phyloP scores from a whole-genome alignment of 2,113 vertebrate genomes.

The Nasalis larvatus region DNA sequence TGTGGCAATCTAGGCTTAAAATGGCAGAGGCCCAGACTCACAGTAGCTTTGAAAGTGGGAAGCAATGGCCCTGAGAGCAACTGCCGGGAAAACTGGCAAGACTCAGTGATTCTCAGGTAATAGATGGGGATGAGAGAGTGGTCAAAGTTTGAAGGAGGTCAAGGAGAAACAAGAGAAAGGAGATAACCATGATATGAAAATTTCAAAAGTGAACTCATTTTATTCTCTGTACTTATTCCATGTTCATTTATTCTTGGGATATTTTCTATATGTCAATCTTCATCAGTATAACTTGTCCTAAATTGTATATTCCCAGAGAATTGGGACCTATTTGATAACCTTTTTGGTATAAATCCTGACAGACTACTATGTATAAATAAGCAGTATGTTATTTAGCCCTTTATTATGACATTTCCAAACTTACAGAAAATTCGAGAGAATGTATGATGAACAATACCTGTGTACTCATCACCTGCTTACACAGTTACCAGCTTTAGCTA shows the following conservation, averaged over 20 bases:
- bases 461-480: background rate
- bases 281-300: background rate
- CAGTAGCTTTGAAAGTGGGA: background rate
- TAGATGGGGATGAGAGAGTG: background rate
- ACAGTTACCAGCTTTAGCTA: background rate
- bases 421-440: background rate
- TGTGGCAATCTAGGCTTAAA: background rate
- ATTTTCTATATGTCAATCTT: background rate
- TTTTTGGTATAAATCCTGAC: constrained; percentile 22
- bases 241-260: background rate
- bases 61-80: background rate
- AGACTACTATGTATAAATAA: background rate
- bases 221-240: background rate
- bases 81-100: background rate
- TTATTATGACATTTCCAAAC: background rate
- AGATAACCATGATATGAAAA: background rate
- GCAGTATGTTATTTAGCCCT: background rate
- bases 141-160: background rate
- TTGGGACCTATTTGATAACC: background rate
- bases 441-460: background rate
- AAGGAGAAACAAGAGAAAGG: background rate
- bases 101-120: background rate
- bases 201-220: background rate
- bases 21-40: too few relatives aligned
- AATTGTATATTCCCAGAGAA: constrained; percentile 3